Base-by-base conservation (phyloP, 2,888 invertebrate species). In the Subacronicta megacephala region DNA sequence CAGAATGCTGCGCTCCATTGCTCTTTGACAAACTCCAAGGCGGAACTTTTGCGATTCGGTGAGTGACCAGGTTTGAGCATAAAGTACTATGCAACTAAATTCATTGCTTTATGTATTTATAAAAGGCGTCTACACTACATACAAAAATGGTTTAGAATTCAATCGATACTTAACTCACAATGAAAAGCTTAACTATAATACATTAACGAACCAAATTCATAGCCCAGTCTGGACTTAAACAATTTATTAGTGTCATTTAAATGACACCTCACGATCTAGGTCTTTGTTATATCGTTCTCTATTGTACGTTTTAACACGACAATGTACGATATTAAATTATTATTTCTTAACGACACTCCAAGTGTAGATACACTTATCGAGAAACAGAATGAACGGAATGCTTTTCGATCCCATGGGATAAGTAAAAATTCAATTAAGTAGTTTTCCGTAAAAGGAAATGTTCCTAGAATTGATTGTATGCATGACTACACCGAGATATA, bases 181-280 rank as follows among this genome's bases (percentile, higher is more conserved):
- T 65, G 46, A 51, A 62, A 62, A 46, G n/a, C n/a, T 0, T 50
- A 50, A 26, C 46, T 31, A 29, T 46, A 46, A 31, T 18, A 31
- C 37, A 46, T 65, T 65, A 12, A 40, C 40, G 40, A 40, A 40
- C 16, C 40, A 13, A 47, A 18, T 31, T 46, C 55, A 50, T 33
- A 40, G 53, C 1, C 12, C 4, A 7, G 18, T 6, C 37, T 18
- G 31, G 16, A 36, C 13, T 37, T 37, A 35, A 33, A 57, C 49
- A 57, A 63, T 71, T 67, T 71, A 71, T 64, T 47, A 57, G 9
- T 31, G 41, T 53, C 60, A 62, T 71, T 67, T 60, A 60, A 63
- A 71, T 71, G 67, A 55, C 57, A 67, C 49, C 47, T 60, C 52
- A 71, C 62, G 59, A 46, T 40, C 45, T 23, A 2, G 18, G 51